Evolutionary conservation across 2,797 vertebrate species (phyloP).

Genomic region (Myotis daubentonii): DNA sequence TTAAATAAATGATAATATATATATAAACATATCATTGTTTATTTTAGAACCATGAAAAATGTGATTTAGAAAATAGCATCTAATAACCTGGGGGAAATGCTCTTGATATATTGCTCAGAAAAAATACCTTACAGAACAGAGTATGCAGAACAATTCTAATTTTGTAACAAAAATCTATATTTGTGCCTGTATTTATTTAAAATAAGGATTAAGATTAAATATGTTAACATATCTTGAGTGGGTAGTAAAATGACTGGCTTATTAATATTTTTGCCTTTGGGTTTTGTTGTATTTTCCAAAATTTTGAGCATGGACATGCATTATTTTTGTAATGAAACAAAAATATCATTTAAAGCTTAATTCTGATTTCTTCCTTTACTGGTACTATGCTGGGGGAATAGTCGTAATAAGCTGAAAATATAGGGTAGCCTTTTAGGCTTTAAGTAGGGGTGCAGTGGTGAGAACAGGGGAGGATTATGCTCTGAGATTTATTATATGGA

Average conservation of each 20-base stretch:
- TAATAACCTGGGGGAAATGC: constrained; percentile 33
- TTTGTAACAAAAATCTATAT: constrained; percentile 46
- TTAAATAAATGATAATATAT: constrained; percentile 58
- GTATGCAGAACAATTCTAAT: constrained; percentile 17
- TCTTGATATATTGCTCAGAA: constrained; percentile 45
- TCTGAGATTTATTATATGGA: not conserved
- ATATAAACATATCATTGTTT: constrained; percentile 57
- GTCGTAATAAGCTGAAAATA: not conserved
- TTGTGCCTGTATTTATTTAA: constrained; percentile 47
- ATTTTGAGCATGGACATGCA: not conserved
- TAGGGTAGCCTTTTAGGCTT: too few species aligned
- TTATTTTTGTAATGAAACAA: not conserved
- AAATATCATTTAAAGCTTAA: not conserved
- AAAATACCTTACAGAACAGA: not conserved
- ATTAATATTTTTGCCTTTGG: constrained; percentile 8
- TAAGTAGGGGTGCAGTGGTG: not conserved
- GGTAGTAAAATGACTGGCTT: not conserved
- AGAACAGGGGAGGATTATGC: not conserved
- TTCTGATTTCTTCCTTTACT: not conserved
- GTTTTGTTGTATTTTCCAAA: constrained; percentile 29
- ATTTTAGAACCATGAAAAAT: constrained; percentile 53
- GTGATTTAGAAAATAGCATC: constrained; percentile 56
- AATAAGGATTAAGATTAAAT: not conserved
- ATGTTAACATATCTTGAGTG: not conserved
- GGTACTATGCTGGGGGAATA: not conserved